phyloP scores from a whole-genome alignment of 2,113 vertebrate genomes.

The Gallinago undulata region DNA sequence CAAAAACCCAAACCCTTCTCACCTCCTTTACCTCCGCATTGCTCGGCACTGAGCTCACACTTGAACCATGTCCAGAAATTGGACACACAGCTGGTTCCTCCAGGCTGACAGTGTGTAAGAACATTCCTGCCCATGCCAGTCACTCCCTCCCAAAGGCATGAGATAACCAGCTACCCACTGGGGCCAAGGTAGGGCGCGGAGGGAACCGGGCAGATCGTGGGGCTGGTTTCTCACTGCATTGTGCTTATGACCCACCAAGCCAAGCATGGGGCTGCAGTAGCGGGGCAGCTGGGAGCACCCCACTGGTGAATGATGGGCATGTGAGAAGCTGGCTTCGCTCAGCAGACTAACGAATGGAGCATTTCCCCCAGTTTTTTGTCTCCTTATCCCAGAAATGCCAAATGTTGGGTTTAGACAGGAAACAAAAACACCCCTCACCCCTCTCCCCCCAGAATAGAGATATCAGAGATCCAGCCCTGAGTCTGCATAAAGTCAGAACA shows the following conservation, averaged over 20 bases:
- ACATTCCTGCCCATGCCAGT: constrained; percentile 72
- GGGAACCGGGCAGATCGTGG: rapidly evolving
- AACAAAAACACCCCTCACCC: not conserved
- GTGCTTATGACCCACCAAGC: not conserved
- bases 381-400: not conserved
- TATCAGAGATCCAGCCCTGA: not conserved
- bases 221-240: rapidly evolving
- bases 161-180: constrained; percentile 56
- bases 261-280: rapidly evolving
- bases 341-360: rapidly evolving
- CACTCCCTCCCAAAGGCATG: constrained; percentile 69
- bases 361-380: not conserved
- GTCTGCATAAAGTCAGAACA: not conserved
- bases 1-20: not conserved
- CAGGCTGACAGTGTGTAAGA: constrained; percentile 58
- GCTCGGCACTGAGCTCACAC: constrained; percentile 65
- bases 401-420: not conserved
- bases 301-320: rapidly evolving
- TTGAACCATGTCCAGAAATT: constrained; percentile 71
- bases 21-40: constrained; percentile 71
- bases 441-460: not conserved
- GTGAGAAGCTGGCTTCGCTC: not conserved
- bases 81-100: constrained; percentile 76
- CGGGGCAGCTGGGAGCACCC: not conserved
- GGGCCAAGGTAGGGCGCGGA: not conserved